A percentile compares a stretch with the other conserved stretches of the same genome.
phyloP scores from a whole-genome alignment of 2,888 invertebrate species.

The Rhorus exstirpatorius region DNA sequence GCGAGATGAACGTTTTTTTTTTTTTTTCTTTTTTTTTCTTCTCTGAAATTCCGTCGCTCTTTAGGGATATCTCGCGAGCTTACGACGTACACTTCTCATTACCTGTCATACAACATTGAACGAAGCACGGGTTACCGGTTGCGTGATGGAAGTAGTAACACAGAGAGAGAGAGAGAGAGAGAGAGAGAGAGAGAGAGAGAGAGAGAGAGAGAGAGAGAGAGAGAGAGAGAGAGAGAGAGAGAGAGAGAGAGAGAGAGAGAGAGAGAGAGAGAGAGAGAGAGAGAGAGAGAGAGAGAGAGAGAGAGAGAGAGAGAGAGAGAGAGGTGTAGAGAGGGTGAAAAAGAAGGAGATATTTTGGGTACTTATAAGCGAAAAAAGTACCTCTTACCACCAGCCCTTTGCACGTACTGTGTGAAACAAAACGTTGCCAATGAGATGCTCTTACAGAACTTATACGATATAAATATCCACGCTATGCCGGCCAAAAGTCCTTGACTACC shows the following conservation, averaged over 20 bases:
- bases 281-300: slow-evolving; percentile 22
- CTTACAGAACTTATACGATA: slow-evolving; percentile 16
- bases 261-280: neutral
- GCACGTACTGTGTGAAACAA: slow-evolving; percentile 39
- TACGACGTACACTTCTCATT: slow-evolving; percentile 20
- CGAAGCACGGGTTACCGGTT: slow-evolving; percentile 27
- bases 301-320: slow-evolving; percentile 7
- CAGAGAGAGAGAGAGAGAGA: slow-evolving; percentile 3
- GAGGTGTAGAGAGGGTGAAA: neutral
- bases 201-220: slow-evolving; percentile 5
- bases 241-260: slow-evolving; percentile 8
- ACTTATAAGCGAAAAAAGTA: slow-evolving; percentile 36
- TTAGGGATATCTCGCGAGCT: slow-evolving; percentile 27
- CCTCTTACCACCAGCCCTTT: slow-evolving; percentile 8
- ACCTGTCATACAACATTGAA: slow-evolving; percentile 27
- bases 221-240: slow-evolving; percentile 19
- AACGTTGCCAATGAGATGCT: slow-evolving; percentile 52
- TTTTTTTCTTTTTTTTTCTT: slow-evolving; percentile 24
- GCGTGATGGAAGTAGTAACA: slow-evolving; percentile 22
- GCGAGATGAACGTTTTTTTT: slow-evolving; percentile 9
- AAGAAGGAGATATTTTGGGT: too few species aligned
- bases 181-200: slow-evolving; percentile 6
- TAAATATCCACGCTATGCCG: neutral
- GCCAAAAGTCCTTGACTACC: neutral
- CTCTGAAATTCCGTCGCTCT: slow-evolving; percentile 15